These are phyloP conservation scores for Gonioctena quinquepunctata DNA, from an alignment of 1,140 invertebrate genomes.

Conservation along the genomic window DNA sequence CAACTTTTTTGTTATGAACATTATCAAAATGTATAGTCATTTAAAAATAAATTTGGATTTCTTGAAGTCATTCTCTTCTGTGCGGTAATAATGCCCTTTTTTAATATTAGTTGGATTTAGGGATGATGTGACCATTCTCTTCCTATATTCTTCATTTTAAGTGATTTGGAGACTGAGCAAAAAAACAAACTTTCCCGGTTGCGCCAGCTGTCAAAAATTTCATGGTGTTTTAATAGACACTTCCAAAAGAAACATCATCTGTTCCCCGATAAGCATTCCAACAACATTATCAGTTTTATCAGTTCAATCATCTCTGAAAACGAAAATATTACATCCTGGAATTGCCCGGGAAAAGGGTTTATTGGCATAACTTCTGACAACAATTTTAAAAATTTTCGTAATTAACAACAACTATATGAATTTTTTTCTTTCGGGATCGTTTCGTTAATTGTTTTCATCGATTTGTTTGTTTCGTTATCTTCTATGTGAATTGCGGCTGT, in stretches of 20 bases:
- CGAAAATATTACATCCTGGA: slow-evolving; percentile 13
- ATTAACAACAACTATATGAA: slow-evolving; percentile 10
- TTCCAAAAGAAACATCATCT: slow-evolving; percentile 8
- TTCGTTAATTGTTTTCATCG: background rate
- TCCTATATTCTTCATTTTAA: no score
- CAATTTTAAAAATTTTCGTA: slow-evolving; percentile 28
- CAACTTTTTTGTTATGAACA: no score
- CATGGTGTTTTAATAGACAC: slow-evolving; percentile 13
- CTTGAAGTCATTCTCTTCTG: no score
- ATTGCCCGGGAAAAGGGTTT: background rate
- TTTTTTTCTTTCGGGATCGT: background rate
- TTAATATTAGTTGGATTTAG: no score
- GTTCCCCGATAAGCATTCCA: slow-evolving; percentile 9
- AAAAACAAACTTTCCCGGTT: no score
- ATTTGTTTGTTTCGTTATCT: no score
- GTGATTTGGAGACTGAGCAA: no score
- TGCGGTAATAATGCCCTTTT: no score
- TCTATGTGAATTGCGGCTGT: no score
- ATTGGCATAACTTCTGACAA: slow-evolving; percentile 11
- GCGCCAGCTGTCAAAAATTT: slow-evolving; percentile 10
- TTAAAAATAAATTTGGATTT: no score
- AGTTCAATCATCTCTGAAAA: background rate
- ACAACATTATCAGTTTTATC: slow-evolving; percentile 16
- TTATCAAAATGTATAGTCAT: no score
- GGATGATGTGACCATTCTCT: no score